Evolutionary conservation across 2,113 vertebrate species (phyloP), one percentile per base, ranked within the genome.

Genomic region (Nyctibius bracteatus): DNA sequence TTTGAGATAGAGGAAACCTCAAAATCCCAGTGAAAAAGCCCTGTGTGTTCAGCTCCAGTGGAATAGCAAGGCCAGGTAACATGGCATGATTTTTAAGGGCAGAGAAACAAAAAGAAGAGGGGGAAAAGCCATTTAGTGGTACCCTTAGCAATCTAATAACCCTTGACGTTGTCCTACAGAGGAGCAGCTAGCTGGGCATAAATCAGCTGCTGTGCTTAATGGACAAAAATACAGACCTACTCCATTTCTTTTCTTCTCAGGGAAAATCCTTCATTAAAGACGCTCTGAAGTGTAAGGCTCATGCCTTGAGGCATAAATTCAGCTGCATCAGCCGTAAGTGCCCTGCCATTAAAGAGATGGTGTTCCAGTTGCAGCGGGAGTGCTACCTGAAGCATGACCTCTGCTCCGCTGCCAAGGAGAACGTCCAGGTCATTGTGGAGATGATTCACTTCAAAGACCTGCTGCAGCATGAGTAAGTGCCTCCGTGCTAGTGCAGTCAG

Each of bases 201-300:
- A 96, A 96, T 97, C 95, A 91, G 73, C 88, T 87, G 88, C 90
- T 63, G 81, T 96, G 95, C 88, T 96, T 94, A 93, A 94, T 94
- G 72, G 97, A 86, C 85, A 94, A 78, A 95, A 94, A 68, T 83
- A 88, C 81, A 92, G 81, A 88, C 92, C 74, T 96, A 90, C 73
- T 92, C 88, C 62, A 77, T 72, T 96, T 96, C 90, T 94, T 92
- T 91, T 94, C 61, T 96, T 92, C 92, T 54, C 97, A 99, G 99
- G 99, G 99, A 70, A 99, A 99, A 97, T 99, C 99, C 35, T 99
- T 99, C 97, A 99, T 99, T 98, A 99, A 99, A 97, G 99, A 99
- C 59, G 98, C 99, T 95, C 97, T 99, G 96, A 99, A 98, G 96
- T 99, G 99, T 92, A 99, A 99, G 98, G 99, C 99, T 49, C 99